Percentiles rank a stretch among this genome's conserved stretches.
phyloP scores from a whole-genome alignment of 2,888 invertebrate species.

The Drosophila meridionalis region DNA sequence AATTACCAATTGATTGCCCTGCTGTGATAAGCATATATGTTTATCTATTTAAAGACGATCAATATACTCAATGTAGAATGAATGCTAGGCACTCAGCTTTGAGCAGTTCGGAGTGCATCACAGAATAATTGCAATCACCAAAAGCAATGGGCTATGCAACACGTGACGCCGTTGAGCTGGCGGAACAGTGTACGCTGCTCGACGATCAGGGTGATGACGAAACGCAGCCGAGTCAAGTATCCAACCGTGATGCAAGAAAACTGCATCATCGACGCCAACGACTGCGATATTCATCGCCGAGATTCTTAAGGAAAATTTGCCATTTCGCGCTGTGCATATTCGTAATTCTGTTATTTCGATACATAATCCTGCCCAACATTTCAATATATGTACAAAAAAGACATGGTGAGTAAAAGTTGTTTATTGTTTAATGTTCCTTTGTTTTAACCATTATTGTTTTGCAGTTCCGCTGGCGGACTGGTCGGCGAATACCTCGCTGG shows the following conservation, averaged over 20 bases:
- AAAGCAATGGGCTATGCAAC: conserved; percentile 21
- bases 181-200: conserved; percentile 52
- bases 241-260: conserved; percentile 27
- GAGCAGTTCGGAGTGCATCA: background rate
- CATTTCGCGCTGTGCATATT: conserved; percentile 59
- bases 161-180: conserved; percentile 14
- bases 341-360: conserved; percentile 66
- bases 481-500: conserved; percentile 90
- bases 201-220: conserved; percentile 18
- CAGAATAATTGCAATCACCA: conserved; percentile 5
- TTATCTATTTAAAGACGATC: background rate
- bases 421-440: background rate
- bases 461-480: conserved; percentile 88
- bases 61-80: background rate
- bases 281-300: conserved; percentile 62
- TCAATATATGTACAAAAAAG: conserved; percentile 79
- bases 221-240: conserved; percentile 16
- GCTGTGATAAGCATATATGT: conserved; percentile 1
- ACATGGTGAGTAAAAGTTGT: conserved; percentile 65
- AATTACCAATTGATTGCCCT: background rate
- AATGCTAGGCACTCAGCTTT: background rate
- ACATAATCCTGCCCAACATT: conserved; percentile 75
- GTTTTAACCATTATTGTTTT: background rate
- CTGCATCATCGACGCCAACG: conserved; percentile 34
- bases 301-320: conserved; percentile 72